Conservation (phyloP, 2,888 invertebrate species). For the Platycheirus albimanus region DNA sequence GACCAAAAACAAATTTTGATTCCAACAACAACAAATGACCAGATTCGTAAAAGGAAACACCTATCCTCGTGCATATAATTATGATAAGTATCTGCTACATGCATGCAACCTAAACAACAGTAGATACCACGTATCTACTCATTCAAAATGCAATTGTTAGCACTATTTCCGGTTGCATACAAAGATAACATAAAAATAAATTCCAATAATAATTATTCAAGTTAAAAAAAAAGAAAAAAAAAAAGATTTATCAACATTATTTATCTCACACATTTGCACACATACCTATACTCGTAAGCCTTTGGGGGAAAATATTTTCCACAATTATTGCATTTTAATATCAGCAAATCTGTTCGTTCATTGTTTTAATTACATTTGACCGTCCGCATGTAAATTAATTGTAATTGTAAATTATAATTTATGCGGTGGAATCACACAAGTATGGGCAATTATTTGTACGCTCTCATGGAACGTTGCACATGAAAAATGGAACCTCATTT, state of each 20-base stretch:
- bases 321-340: conserved; percentile 15
- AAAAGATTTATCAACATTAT: conserved; percentile 22
- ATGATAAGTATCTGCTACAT: no score
- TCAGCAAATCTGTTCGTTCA: background rate
- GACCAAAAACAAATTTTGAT: no score
- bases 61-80: no score
- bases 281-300: background rate
- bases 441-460: conserved; percentile 7
- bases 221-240: no score
- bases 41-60: no score
- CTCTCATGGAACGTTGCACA: conserved; percentile 14
- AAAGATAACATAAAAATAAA: background rate
- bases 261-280: background rate
- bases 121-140: background rate
- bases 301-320: background rate
- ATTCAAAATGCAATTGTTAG: background rate
- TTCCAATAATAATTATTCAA: no score
- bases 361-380: conserved; percentile 17
- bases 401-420: conserved; percentile 23
- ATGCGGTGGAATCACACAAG: conserved; percentile 10
- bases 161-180: conserved; percentile 8
- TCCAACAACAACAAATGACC: no score
- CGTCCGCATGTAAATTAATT: background rate
- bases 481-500: conserved; percentile 5
- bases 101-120: background rate